A percentile compares a stretch with the other conserved stretches of the same genome.
Evolutionary conservation across 2,888 invertebrate species (phyloP).

Genomic region (Stenodera caucasica): DNA sequence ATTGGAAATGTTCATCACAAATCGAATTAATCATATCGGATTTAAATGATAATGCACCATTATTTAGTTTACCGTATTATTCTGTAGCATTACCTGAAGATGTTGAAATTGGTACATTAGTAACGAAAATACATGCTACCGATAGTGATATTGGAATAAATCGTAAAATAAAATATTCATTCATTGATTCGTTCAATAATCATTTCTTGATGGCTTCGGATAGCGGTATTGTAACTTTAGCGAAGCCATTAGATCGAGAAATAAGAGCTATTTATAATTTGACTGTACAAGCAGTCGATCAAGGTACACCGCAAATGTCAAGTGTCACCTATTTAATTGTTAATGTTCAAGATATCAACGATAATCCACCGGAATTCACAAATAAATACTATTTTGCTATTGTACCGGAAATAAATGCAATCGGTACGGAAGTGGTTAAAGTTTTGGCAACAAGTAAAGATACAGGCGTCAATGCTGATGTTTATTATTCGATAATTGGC

Average conservation of each 20-base stretch:
- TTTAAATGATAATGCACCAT: conserved; percentile 92
- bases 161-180: conserved; percentile 82
- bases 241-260: conserved; percentile 80
- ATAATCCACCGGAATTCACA: conserved; percentile 91
- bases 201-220: conserved; percentile 81
- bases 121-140: conserved; percentile 81
- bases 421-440: conserved; percentile 69
- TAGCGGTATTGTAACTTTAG: conserved; percentile 82
- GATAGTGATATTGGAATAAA: conserved; percentile 94
- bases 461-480: conserved; percentile 83
- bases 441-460: conserved; percentile 85
- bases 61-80: conserved; percentile 74
- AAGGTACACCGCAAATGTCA: conserved; percentile 86
- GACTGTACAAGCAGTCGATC: conserved; percentile 85
- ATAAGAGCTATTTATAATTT: conserved; percentile 76
- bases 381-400: conserved; percentile 83
- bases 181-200: conserved; percentile 82
- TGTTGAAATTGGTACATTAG: conserved; percentile 75
- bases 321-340: conserved; percentile 86
- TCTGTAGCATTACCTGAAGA: conserved; percentile 80
- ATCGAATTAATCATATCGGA: conserved; percentile 88
- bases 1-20: too few relatives aligned
- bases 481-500: conserved; percentile 80
- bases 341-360: conserved; percentile 84
- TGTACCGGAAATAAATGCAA: conserved; percentile 68